Evolutionary conservation across 2,888 invertebrate species (phyloP), one percentile per base, ranked within the genome.

Genomic region (Microchrysa polita): DNA sequence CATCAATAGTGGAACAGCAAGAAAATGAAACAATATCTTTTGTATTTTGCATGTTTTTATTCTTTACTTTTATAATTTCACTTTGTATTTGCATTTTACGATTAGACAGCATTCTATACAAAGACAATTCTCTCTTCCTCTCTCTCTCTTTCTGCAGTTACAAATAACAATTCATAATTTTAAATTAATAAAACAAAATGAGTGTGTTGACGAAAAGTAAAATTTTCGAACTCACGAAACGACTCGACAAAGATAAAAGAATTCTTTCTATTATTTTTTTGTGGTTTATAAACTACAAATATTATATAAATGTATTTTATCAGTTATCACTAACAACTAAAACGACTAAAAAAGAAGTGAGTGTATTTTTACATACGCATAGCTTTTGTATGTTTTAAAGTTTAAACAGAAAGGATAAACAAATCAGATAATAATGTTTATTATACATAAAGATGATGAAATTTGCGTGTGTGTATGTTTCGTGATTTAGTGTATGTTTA

Each of bases 151-250:
- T 44, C 42, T 16, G 18, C 10, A 65, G 44, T 65, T 65, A 65
- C 65, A 22, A 65, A 65, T 65, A 65, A 65, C 65, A 65, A 65
- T 44, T n/a, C n/a, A n/a, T n/a, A n/a, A n/a, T n/a, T n/a, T 44
- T 65, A 48, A 48, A 48, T n/a, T 48, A 48, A 34, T 2, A n/a
- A 34, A 34, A 34, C 27, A 34, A 34, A 34, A 34, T n/a, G 27
- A 34, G 27, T 34, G 27, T 34, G 27, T 7, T 5, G 27, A 7
- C 27, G 7, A 34, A 48, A 65, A 9, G 34, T 2, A 48, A n/a
- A 34, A n/a, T 65, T 65, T 5, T 27, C 34, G 60, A 53, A 65
- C 20, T 12, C 23, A 65, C n/a, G 27, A 34, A 7, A 34, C 27
- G 27, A 34, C 7, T n/a, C 7, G 27, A 34, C 27, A 34, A 34